Evolutionary conservation across 2,797 vertebrate genomes (phyloP), one percentile per base, ranked within the genome.

Genomic region (Acridotheres tristis): DNA sequence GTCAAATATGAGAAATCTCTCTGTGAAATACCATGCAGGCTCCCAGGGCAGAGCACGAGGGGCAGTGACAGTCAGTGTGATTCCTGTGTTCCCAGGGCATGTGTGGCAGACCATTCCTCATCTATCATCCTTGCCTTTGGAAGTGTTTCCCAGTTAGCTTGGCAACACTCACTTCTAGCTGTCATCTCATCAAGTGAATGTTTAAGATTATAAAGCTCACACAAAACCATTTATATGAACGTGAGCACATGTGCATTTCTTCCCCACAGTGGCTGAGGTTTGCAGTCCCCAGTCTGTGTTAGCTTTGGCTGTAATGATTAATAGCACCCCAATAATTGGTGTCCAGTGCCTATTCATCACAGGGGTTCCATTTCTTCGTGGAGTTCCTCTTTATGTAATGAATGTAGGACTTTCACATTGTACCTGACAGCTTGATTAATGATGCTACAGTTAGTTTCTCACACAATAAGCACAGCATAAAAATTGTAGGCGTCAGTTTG

Each of bases 361-460:
- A 89, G 89, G 57, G 75, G 43, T 91, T 96, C 96, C 74, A 96
- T 97, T 97, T 97, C 97, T 98, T 97, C 96, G 25, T 96, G 95
- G 96, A 95, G 86, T 92, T 95, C 93, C 86, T 95, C 91, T 93
- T 97, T 95, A 97, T 97, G 97, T 97, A 98, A 98, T 97, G 98
- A 97, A 96, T 63, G 94, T 69, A 93, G 96, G 94, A 94, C 92
- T 94, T 95, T 93, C 90, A 86, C 97, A 96, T 97, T 97, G 76
- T 92, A 92, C 59, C 86, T 93, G 93, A 97, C 98, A 98, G 90
- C 38, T 96, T 98, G 98, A 99, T 98, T 98, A 98, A 99, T 97
- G 96, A 94, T 94, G 96, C 97, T 97, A 96, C 97, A 97, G 97
- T 97, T 93, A 82, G 91, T 96, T 97, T 98, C 97, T 98, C 97